A percentile compares a stretch with the other conserved stretches of the same genome.
phyloP scores from a whole-genome alignment of 92 coral and sea anemone genomes.

The Diadumene lineata region DNA sequence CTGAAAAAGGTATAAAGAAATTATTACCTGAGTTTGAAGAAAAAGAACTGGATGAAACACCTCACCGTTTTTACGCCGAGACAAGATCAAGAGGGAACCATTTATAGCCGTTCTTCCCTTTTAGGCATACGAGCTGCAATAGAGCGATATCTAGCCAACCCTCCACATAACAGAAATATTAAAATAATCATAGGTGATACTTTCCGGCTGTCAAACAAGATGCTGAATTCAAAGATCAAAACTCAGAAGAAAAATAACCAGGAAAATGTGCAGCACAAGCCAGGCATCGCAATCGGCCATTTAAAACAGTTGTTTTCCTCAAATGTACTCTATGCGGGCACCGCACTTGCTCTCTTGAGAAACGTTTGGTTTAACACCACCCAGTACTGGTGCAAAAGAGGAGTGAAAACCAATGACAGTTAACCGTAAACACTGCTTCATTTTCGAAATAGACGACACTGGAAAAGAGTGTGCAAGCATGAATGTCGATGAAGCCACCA shows the following conservation, averaged over 20 bases:
- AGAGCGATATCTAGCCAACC: conserved; percentile 42
- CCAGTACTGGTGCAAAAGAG: conserved; percentile 61
- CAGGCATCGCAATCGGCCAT: conserved; percentile 27
- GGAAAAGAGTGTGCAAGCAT: conserved; percentile 15
- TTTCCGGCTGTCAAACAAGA: conserved; percentile 47
- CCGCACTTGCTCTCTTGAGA: conserved; percentile 46
- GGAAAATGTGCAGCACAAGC: conserved; percentile 53
- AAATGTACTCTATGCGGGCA: conserved; percentile 26
- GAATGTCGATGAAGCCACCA: conserved; percentile 25
- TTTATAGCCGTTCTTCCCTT: conserved; percentile 46
- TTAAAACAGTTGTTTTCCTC: conserved; percentile 34
- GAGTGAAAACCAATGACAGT: too few relatives aligned
- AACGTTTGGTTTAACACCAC: conserved; percentile 44
- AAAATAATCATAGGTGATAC: conserved; percentile 39
- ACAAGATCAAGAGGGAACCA: conserved; percentile 48
- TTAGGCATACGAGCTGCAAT: conserved; percentile 42
- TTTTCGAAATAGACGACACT: conserved; percentile 23
- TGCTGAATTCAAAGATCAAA: conserved; percentile 48
- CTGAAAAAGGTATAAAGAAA: conserved; percentile 7
- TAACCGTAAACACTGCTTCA: conserved; percentile 18
- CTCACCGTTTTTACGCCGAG: conserved; percentile 55
- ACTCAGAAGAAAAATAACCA: conserved; percentile 49
- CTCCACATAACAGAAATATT: conserved; percentile 45
- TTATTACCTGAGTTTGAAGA: conserved; percentile 31
- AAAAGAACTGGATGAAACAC: conserved; percentile 31